A percentile compares a stretch with the other conserved stretches of the same genome.
phyloP scores from a whole-genome alignment of 2,888 invertebrate species.

The Gibbula magus region DNA sequence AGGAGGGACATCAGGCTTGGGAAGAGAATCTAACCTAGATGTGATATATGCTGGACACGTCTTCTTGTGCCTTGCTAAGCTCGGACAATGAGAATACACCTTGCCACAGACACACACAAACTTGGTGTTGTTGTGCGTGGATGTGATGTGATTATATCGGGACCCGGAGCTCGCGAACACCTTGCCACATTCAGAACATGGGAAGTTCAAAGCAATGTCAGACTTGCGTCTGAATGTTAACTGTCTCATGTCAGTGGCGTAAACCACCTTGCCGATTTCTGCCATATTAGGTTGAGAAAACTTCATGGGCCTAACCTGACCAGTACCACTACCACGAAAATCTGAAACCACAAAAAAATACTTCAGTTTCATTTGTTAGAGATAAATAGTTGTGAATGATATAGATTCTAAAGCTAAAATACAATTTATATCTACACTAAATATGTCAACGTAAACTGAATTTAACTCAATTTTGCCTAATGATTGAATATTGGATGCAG shows the following conservation, averaged over 20 bases:
- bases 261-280: no score
- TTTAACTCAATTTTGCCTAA: no score
- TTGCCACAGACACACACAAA: slow-evolving; percentile 6
- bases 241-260: no score
- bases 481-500: no score
- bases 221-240: no score
- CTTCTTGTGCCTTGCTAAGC: not conserved
- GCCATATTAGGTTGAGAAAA: no score
- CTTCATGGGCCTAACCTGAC: no score
- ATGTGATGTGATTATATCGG: not conserved
- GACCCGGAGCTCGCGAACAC: not conserved
- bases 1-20: no score
- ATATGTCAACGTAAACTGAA: no score
- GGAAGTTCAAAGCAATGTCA: not conserved
- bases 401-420: no score
- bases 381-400: no score
- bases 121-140: not conserved
- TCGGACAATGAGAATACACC: not conserved
- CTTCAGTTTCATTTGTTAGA: not conserved
- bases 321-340: not conserved
- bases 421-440: no score
- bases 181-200: slow-evolving; percentile 2
- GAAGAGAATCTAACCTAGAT: not conserved
- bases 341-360: slow-evolving; percentile 17
- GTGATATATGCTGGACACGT: not conserved